A percentile compares a stretch with the other conserved stretches of the same genome.
These are phyloP conservation scores for Ophion obscuratus DNA, from an alignment of 2,888 invertebrate species.

Conservation along the genomic window DNA sequence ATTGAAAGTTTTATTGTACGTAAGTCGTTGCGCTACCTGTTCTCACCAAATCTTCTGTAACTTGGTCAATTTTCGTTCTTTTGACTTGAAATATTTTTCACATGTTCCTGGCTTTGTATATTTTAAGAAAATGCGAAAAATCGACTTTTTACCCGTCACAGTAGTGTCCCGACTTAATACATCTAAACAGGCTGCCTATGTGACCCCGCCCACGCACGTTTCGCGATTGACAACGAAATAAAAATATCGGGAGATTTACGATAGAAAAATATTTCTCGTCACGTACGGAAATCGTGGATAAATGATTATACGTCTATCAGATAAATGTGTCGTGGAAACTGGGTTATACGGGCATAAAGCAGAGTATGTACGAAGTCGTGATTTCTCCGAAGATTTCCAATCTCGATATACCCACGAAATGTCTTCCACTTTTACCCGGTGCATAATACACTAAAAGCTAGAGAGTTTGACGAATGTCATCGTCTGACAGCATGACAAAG, in stretches of 20 bases:
- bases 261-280: conserved; percentile 33
- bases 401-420: conserved; percentile 37
- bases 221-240: conserved; percentile 15
- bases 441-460: conserved; percentile 47
- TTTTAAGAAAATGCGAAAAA: too few relatives aligned
- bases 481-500: conserved; percentile 45
- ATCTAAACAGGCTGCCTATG: not conserved
- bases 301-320: conserved; percentile 20
- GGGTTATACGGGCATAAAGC: conserved; percentile 10
- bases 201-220: not conserved
- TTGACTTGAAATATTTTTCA: too few relatives aligned
- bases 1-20: too few relatives aligned
- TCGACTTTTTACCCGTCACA: too few relatives aligned
- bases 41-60: too few relatives aligned
- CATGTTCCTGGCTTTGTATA: too few relatives aligned
- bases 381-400: conserved; percentile 37
- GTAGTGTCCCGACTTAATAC: not conserved
- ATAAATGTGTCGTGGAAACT: conserved; percentile 27
- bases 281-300: conserved; percentile 25
- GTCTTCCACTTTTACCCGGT: conserved; percentile 32
- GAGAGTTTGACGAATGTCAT: conserved; percentile 59
- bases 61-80: too few relatives aligned
- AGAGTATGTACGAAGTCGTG: conserved; percentile 1
- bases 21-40: too few relatives aligned
- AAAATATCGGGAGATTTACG: conserved; percentile 7